These are phyloP conservation scores for Euphonia xanthogaster DNA, from an alignment of 2,797 vertebrate genomes.

Conservation along the genomic window DNA sequence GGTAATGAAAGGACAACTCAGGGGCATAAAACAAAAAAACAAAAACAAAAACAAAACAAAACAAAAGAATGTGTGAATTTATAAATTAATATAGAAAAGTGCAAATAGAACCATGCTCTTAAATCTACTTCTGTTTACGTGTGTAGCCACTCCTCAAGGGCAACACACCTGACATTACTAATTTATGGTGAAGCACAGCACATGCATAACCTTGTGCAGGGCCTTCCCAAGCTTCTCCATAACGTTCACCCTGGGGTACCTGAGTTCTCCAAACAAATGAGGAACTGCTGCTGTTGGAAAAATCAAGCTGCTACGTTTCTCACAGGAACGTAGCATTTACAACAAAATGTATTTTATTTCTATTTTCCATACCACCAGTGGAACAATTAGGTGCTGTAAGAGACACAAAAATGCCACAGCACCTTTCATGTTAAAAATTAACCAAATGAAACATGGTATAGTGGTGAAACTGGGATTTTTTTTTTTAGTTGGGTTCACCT, in stretches of 20 bases:
- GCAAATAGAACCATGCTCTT: neutral
- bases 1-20: neutral
- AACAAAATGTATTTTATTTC: neutral
- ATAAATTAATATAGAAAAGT: neutral
- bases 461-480: neutral
- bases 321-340: neutral
- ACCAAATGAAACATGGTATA: neutral
- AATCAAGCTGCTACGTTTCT: neutral
- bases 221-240: neutral
- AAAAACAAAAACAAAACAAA: neutral
- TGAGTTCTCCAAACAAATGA: neutral
- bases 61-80: neutral
- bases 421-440: neutral
- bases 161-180: conserved; percentile 4
- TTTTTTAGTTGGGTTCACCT: neutral
- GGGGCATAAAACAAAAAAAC: rapidly evolving
- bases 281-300: neutral
- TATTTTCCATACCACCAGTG: neutral
- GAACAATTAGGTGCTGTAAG: neutral
- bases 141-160: neutral
- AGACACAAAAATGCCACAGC: neutral
- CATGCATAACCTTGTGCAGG: neutral
- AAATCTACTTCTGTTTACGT: neutral
- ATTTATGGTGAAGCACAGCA: conserved; percentile 9
- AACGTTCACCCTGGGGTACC: neutral